These are phyloP conservation scores for Hemibagrus guttatus DNA, from an alignment of 2,797 vertebrate species.

Conservation along the genomic window DNA sequence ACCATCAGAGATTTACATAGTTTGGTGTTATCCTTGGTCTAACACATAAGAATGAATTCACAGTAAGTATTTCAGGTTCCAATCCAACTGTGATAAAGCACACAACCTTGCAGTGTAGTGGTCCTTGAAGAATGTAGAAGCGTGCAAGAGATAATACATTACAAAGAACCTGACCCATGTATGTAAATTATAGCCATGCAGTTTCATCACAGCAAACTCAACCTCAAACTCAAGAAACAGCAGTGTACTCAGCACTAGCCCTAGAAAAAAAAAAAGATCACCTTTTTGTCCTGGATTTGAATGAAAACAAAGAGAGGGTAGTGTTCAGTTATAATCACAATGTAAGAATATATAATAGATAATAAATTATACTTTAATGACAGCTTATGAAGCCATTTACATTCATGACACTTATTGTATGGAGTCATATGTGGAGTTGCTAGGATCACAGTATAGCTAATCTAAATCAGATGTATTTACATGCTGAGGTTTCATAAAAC, in stretches of 20 bases:
- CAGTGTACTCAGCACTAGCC: conserved; percentile 34
- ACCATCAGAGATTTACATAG: neutral
- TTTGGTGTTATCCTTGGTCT: neutral
- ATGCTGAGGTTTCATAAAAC: neutral
- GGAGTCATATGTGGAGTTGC: neutral
- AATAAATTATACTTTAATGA: neutral
- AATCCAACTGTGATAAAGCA: neutral
- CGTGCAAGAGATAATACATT: neutral
- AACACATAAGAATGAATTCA: neutral
- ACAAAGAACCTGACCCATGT: conserved; percentile 25
- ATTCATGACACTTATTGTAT: conserved; percentile 3
- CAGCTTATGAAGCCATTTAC: neutral
- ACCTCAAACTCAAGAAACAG: conserved; percentile 29
- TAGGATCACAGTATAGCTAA: neutral
- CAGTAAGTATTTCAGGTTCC: conserved; percentile 1
- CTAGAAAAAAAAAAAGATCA: conserved; percentile 71
- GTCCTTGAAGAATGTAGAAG: conserved; percentile 10
- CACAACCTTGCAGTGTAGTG: neutral
- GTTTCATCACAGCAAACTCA: conserved; percentile 41
- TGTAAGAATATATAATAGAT: conserved; percentile 5
- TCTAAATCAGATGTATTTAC: neutral
- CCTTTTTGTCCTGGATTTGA: conserved; percentile 91
- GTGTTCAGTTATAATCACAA: conserved; percentile 54
- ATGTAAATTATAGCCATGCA: conserved; percentile 32
- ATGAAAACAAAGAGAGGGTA: conserved; percentile 74